Conservation (phyloP, 2,797 vertebrate genomes). For the Furcifer pardalis region DNA sequence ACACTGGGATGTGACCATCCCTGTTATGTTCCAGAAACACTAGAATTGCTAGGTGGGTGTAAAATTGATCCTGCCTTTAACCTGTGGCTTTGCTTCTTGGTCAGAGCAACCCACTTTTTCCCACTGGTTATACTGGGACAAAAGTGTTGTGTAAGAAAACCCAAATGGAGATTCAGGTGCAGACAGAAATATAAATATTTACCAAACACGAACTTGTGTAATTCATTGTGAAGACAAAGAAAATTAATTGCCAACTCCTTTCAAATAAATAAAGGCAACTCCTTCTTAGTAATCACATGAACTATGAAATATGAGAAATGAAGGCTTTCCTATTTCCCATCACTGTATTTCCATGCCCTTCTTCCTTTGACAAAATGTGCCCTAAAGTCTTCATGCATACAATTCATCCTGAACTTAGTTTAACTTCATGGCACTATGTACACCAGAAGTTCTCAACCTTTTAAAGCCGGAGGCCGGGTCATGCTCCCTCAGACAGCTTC, state of each 20-base stretch:
- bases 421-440: neutral
- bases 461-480: no score
- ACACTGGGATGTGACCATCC: neutral
- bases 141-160: neutral
- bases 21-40: neutral
- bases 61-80: neutral
- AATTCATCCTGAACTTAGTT: neutral
- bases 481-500: no score
- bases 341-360: neutral
- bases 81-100: neutral
- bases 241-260: neutral
- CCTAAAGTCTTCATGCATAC: neutral
- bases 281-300: neutral
- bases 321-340: neutral
- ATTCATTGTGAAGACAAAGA: neutral
- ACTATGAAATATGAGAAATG: neutral
- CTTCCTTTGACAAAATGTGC: neutral
- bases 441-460: no score
- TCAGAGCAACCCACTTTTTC: neutral
- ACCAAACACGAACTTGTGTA: neutral
- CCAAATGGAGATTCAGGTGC: neutral
- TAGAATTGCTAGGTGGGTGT: neutral
- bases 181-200: slow-evolving; percentile 6
- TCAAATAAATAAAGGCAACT: neutral
- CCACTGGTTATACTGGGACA: neutral